A percentile compares a stretch with the other conserved stretches of the same genome.
Conservation (phyloP, 2,113 vertebrate species). For the Girardinichthys multiradiatus region DNA sequence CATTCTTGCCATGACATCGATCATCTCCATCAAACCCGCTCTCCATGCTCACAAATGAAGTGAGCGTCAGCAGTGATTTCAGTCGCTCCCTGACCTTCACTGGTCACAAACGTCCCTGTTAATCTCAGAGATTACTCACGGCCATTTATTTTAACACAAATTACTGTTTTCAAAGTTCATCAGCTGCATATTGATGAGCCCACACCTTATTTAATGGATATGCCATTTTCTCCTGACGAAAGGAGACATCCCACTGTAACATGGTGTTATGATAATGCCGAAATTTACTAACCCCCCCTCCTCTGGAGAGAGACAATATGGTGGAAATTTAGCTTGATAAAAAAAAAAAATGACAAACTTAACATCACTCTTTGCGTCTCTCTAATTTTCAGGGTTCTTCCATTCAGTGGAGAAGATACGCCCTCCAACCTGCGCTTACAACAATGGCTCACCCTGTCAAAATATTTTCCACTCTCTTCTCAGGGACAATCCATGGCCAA, state of each 20-base stretch:
- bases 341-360: neutral
- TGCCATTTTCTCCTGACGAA: slow-evolving; percentile 4
- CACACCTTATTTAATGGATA: slow-evolving; percentile 27
- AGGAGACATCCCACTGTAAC: slow-evolving; percentile 10
- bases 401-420: neutral
- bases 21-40: neutral
- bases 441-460: neutral
- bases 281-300: slow-evolving; percentile 24
- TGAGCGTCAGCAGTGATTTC: neutral
- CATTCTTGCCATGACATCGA: neutral
- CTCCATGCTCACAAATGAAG: neutral
- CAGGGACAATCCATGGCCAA: neutral
- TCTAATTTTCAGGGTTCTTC: slow-evolving; percentile 12
- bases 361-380: neutral
- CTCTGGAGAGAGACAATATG: neutral
- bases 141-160: slow-evolving; percentile 22
- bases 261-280: slow-evolving; percentile 56
- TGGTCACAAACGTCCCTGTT: neutral
- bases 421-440: neutral
- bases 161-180: slow-evolving; percentile 53
- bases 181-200: slow-evolving; percentile 42
- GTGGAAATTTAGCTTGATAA: neutral
- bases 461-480: neutral
- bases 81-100: slow-evolving; percentile 32
- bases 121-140: slow-evolving; percentile 18